Evolutionary conservation across 2,797 vertebrate species (phyloP), one percentile per base, ranked within the genome.

Genomic region (Pipistrellus nathusii): DNA sequence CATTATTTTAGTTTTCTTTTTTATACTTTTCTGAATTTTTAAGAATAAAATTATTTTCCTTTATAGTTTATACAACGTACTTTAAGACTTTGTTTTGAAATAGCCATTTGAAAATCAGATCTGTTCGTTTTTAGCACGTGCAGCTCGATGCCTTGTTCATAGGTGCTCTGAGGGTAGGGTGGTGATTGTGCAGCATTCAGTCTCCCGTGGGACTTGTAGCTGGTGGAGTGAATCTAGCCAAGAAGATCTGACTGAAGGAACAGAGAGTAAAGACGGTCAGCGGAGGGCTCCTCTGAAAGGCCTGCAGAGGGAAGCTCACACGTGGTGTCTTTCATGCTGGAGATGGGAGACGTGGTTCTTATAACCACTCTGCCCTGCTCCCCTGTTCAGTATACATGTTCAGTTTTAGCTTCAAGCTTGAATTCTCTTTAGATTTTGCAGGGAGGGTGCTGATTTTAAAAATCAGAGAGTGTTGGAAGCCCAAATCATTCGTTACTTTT

Each of bases 261-360:
- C 0, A 0, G 75, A 93, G 17, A 80, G 35, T 78, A 97, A 89
- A 95, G 82, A 72, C 80, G 90, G 86, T 93, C 92, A 93, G 86
- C 94, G 69, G 53, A 84, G 41, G 51, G 44, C 32, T 95, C 72
- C 91, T 85, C 85, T 88, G 72, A 93, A 88, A 96, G 91, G 84
- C 38, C 1, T 23, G 4, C 20, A 71, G 84, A 66, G 72, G 57
- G 82, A 91, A 95, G 90, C 90, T 85, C 75, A 75, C 30, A 62
- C 14, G 13, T 25, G 84, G n/a, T 32, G 72, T 35, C 68, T 91
- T 94, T 96, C 69, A 48, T 48, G 89, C 95, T 44, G 35, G 75
- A 83, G 77, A 87, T 73, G 57, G 46, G 11, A 30, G 55, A 25
- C 4, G 46, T 72, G 8, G 41, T 93, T 88, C 76, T 93, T 93